phyloP scores from a whole-genome alignment of 1,140 invertebrate species.

The Metaphire vulgaris region DNA sequence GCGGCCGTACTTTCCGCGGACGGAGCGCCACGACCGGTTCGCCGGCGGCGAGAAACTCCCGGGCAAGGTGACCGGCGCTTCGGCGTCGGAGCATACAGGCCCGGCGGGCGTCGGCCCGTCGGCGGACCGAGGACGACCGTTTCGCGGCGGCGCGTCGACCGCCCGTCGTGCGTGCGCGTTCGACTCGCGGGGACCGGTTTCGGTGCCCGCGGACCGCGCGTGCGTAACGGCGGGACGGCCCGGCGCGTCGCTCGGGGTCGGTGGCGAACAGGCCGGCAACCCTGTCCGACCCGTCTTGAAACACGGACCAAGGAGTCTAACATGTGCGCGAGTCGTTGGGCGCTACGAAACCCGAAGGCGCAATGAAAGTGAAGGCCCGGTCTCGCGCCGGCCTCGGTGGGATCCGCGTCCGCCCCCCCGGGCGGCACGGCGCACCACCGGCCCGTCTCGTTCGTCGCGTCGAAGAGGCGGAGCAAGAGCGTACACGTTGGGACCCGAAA shows the following conservation, averaged over 20 bases:
- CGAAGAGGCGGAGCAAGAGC: constrained; percentile 62
- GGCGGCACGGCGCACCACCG: constrained; percentile 50
- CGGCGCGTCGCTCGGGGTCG: constrained; percentile 37
- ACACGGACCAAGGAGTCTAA: constrained; percentile 88
- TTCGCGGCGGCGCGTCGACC: too few species aligned
- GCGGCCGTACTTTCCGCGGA: too few species aligned
- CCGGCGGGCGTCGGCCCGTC: too few species aligned
- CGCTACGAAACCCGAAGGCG: constrained; percentile 60
- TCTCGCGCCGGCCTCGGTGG: constrained; percentile 44
- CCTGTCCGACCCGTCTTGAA: constrained; percentile 74
- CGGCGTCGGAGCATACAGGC: too few species aligned
- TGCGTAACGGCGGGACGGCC: background rate
- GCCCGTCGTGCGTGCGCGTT: too few species aligned
- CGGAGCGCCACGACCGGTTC: too few species aligned
- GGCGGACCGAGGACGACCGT: too few species aligned
- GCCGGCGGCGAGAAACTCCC: too few species aligned
- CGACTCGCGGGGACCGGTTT: constrained; percentile 15
- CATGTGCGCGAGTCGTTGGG: constrained; percentile 71
- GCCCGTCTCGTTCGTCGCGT: constrained; percentile 49
- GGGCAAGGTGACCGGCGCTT: too few species aligned
- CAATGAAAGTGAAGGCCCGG: constrained; percentile 60
- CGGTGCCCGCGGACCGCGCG: constrained; percentile 20
- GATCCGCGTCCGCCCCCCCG: too few species aligned
- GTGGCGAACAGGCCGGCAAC: constrained; percentile 56
- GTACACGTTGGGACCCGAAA: constrained; percentile 74